Conservation (phyloP, 2,888 invertebrate genomes). For the Drosophila crucigera region DNA sequence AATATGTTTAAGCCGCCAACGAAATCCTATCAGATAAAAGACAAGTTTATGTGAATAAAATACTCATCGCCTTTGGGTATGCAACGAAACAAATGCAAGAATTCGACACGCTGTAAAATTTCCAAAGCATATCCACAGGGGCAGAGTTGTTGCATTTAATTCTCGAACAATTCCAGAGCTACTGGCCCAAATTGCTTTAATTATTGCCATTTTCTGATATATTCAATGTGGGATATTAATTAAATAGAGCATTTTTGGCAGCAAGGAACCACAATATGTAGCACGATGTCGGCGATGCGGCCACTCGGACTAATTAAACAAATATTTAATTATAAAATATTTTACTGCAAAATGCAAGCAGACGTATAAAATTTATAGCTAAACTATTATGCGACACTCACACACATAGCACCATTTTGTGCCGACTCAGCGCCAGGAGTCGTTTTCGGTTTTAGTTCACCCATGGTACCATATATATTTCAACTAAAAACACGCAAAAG, state of each 20-base stretch:
- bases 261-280: constrained; percentile 20
- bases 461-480: constrained; percentile 64
- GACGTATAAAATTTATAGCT: constrained; percentile 73
- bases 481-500: constrained; percentile 69
- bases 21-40: not conserved
- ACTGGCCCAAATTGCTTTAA: constrained; percentile 26
- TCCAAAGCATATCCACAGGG: constrained; percentile 8
- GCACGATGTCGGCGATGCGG: constrained; percentile 25
- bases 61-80: not conserved
- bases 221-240: constrained; percentile 31
- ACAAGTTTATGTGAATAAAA: not conserved
- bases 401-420: constrained; percentile 31
- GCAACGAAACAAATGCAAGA: constrained; percentile 3
- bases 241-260: constrained; percentile 44
- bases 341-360: constrained; percentile 71
- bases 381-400: constrained; percentile 66
- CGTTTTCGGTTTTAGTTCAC: constrained; percentile 6
- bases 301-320: constrained; percentile 77
- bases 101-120: not conserved
- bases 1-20: not conserved
- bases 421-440: constrained; percentile 59
- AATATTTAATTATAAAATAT: constrained; percentile 80
- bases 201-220: constrained; percentile 35
- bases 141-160: not conserved
- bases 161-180: not conserved